Conservation (phyloP, 2,113 vertebrate genomes). For the Leucopternis melanops region DNA sequence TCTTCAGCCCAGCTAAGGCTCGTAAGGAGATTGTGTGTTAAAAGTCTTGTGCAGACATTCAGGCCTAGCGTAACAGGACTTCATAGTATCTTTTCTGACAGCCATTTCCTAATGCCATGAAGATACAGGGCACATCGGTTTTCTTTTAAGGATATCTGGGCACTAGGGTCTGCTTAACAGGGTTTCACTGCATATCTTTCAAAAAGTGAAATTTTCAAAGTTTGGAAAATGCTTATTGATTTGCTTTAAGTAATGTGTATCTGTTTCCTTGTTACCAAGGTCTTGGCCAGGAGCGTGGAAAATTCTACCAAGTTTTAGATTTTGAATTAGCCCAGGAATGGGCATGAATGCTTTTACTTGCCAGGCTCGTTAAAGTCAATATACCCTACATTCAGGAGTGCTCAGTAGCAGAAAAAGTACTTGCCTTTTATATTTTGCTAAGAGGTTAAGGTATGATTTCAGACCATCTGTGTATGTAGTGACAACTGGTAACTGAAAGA, state of each 20-base stretch:
- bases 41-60: background rate
- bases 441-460: background rate
- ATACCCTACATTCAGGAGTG: background rate
- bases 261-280: background rate
- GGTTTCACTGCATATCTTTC: background rate
- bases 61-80: background rate
- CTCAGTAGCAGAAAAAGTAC: background rate
- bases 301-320: background rate
- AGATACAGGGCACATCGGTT: background rate
- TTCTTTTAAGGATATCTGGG: background rate
- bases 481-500: background rate
- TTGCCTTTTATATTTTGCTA: background rate
- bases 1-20: background rate
- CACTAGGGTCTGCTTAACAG: background rate
- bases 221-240: background rate
- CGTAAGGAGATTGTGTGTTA: background rate
- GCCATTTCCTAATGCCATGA: background rate
- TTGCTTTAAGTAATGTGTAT: background rate
- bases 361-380: background rate
- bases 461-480: background rate
- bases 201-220: background rate
- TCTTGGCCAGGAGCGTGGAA: background rate
- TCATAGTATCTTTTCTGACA: background rate
- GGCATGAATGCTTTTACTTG: background rate
- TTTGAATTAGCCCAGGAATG: background rate